Percentiles rank a stretch among this genome's conserved stretches.
phyloP scores from a whole-genome alignment of 2,113 vertebrate genomes.

The Elanus axillaris region DNA sequence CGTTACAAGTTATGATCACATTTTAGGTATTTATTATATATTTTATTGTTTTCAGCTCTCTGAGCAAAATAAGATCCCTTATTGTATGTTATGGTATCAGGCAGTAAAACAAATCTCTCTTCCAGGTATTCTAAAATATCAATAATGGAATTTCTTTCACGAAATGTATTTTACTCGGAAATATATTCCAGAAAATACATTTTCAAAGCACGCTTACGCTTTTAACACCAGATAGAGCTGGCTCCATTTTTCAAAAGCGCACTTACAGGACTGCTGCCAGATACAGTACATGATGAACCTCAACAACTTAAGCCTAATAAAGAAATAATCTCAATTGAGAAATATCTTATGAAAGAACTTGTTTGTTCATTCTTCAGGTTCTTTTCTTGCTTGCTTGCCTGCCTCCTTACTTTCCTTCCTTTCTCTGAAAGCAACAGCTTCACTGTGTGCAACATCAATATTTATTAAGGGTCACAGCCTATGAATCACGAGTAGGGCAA shows the following conservation, averaged over 20 bases:
- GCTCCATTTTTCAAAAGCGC: neutral
- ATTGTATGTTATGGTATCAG: neutral
- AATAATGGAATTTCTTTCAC: neutral
- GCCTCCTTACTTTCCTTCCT: neutral
- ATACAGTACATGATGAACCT: neutral
- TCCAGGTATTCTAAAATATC: neutral
- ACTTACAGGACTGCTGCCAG: neutral
- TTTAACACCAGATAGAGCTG: neutral
- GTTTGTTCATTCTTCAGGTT: conserved; percentile 32
- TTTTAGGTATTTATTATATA: neutral
- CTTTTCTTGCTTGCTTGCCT: conserved; percentile 4
- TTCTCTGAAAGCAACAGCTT: conserved; percentile 31
- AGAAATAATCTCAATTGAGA: conserved; percentile 13
- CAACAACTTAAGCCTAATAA: neutral
- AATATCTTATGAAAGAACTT: conserved; percentile 42
- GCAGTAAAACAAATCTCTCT: neutral
- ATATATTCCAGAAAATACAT: neutral
- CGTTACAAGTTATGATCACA: neutral
- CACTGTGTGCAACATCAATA: conserved; percentile 1
- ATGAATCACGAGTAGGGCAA: conserved; percentile 34
- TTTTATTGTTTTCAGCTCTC: neutral
- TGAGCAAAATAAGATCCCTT: neutral
- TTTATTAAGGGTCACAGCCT: conserved; percentile 36
- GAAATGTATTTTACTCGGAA: neutral
- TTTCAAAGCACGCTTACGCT: neutral